Evolutionary conservation across 2,888 invertebrate genomes (phyloP).

Genomic region (Glaucopsyche alexis): DNA sequence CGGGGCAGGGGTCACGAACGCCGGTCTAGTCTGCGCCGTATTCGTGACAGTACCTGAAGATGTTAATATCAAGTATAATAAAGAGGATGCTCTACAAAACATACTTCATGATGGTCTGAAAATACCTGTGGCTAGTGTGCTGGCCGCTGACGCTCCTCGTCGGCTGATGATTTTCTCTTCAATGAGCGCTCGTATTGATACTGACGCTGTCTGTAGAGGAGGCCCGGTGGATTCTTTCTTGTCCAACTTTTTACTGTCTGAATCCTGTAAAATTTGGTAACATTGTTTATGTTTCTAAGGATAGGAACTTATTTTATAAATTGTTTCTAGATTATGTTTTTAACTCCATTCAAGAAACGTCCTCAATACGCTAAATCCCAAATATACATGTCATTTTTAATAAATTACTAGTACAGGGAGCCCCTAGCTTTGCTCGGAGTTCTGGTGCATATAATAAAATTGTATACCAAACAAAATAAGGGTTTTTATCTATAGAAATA

Average conservation of each 20-base stretch:
- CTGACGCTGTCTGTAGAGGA: slow-evolving; percentile 94
- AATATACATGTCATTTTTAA: too few species aligned
- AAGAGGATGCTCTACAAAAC: background rate
- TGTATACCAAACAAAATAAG: too few species aligned
- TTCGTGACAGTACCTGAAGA: slow-evolving; percentile 55
- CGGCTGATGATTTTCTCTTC: slow-evolving; percentile 96
- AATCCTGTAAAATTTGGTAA: slow-evolving; percentile 78
- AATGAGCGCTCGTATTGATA: slow-evolving; percentile 93
- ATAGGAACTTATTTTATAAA: too few species aligned
- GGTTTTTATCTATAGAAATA: too few species aligned
- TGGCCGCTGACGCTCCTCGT: slow-evolving; percentile 78
- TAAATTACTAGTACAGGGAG: too few species aligned
- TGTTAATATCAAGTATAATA: background rate
- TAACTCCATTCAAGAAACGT: too few species aligned
- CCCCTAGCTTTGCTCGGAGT: too few species aligned
- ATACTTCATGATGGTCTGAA: background rate
- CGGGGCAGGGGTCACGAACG: slow-evolving; percentile 69
- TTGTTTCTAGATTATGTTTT: too few species aligned
- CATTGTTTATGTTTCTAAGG: too few species aligned
- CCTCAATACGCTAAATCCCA: too few species aligned
- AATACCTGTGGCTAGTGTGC: slow-evolving; percentile 55
- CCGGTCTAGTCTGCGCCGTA: slow-evolving; percentile 53
- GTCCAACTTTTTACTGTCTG: slow-evolving; percentile 91
- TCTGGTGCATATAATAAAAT: too few species aligned
- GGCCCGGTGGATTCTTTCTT: slow-evolving; percentile 91